These are phyloP conservation scores for Stegostoma tigrinum DNA, from an alignment of 2,113 vertebrate species.

Conservation along the genomic window DNA sequence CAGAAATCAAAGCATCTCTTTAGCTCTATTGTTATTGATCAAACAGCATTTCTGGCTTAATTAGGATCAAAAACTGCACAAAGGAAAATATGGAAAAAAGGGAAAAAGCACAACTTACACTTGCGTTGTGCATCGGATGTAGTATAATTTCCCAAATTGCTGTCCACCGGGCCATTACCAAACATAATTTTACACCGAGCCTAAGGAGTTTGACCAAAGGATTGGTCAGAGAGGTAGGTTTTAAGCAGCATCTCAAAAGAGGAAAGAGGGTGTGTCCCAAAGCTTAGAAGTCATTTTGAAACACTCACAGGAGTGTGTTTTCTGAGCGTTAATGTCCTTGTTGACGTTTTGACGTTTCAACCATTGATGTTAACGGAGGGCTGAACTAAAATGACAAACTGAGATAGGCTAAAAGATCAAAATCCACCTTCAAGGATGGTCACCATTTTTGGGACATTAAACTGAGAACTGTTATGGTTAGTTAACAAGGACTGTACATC, in stretches of 20 bases:
- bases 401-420: no score
- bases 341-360: no score
- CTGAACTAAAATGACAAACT: no score
- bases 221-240: background rate
- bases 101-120: background rate
- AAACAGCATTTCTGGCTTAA: background rate
- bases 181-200: background rate
- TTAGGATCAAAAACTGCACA: background rate
- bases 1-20: background rate
- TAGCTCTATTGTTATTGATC: background rate
- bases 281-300: background rate
- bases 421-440: no score
- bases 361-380: no score
- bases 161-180: background rate
- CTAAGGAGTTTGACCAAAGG: background rate
- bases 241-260: background rate
- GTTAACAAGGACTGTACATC: no score
- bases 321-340: no score
- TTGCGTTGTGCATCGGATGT: no score
- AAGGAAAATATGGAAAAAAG: background rate
- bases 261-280: background rate
- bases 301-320: no score
- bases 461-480: no score
- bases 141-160: background rate
- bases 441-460: no score